Base-by-base conservation (phyloP, 2,888 invertebrate genomes). In the Cheilosia grossa region DNA sequence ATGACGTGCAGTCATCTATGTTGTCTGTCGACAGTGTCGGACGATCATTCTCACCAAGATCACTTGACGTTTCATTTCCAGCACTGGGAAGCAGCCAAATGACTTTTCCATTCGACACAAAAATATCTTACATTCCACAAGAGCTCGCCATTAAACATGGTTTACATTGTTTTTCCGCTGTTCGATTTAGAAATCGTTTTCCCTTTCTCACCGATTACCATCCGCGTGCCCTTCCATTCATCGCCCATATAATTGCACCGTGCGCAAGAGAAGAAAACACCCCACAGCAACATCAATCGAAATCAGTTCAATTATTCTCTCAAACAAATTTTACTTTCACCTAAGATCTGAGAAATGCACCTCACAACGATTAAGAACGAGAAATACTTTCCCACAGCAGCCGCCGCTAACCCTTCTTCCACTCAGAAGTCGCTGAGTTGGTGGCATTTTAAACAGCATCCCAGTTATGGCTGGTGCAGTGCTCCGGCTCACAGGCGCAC, bases 231-330 rank as follows among this genome's bases (percentile, higher is more conserved):
- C 75, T 70, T 72, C 49, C 40, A 47, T 75, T 81, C 47, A 59
- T 64, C 69, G 64, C 24, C 54, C 64, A 61, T 81, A 73, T 81
- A 73, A 78, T 73, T 82, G 66, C 59, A 17, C 40, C 10, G 63
- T 30, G 42, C 51, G 47, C 7, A 24, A 42, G 27, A 42, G 33
- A 59, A 47, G 49, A 67, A 49, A 53, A 63, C 53, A 66, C 73
- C 69, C 56, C 63, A 58, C 58, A 74, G 53, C 51, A 10, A 67
- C 73, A 63, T 74, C 56, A 69, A 83, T 79, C 58, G 69, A 74
- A 83, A 74, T 79, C 69, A 74, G 79, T 83, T 83, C 82, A 79
- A 79, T 83, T 74, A 79, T 74, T 83, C 64, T 83, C 69, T 83
- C 67, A 73, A 82, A 67, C 58, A 78, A 47, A 30, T 64, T 74